These are phyloP conservation scores for Aphis craccivora DNA, from an alignment of 1,140 invertebrate species.

Conservation along the genomic window DNA sequence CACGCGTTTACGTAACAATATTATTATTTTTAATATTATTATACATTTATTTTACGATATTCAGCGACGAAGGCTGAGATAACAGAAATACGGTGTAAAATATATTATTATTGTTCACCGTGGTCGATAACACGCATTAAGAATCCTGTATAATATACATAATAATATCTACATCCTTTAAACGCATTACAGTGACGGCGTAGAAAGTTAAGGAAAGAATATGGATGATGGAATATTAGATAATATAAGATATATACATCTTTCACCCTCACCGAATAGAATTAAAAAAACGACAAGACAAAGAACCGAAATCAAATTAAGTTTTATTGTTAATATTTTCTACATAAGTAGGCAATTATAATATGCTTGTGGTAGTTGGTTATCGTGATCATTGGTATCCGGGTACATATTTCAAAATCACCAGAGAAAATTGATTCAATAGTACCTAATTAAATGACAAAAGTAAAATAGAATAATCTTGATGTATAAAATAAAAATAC, in stretches of 20 bases:
- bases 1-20: not conserved
- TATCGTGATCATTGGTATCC: not conserved
- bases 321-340: not conserved
- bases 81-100: not conserved
- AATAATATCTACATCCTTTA: not conserved
- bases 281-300: not conserved
- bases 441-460: not conserved
- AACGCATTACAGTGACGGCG: not conserved
- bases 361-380: not conserved
- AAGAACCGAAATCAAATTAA: not conserved
- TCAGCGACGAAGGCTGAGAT: not conserved
- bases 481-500: too few species aligned
- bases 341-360: too few species aligned
- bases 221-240: not conserved
- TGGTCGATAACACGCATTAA: not conserved
- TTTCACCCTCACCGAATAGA: too few species aligned
- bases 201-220: not conserved
- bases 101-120: not conserved
- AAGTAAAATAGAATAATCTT: not conserved
- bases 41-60: not conserved
- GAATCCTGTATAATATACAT: not conserved
- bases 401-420: not conserved
- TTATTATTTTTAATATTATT: not conserved
- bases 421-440: not conserved
- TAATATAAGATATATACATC: too few species aligned